Conservation (phyloP, 35 echinoderm and acorn worm genomes). For the Apostichopus parvimensis region DNA sequence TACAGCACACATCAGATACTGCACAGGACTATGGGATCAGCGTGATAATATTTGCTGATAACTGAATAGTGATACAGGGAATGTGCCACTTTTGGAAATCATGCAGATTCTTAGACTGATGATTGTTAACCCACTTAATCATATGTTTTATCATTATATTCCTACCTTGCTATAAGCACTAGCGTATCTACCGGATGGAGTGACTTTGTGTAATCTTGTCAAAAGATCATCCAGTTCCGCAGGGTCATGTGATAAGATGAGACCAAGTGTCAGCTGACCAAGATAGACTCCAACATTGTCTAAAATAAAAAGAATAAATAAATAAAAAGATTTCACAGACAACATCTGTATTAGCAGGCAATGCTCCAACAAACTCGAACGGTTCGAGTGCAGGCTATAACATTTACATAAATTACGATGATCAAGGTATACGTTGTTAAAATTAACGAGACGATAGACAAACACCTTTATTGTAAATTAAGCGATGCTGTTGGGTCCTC, state of each 20-base stretch:
- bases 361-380: too few relatives aligned
- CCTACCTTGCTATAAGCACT: constrained; percentile 39
- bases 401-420: too few relatives aligned
- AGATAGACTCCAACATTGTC: constrained; percentile 43
- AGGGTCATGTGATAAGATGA: constrained; percentile 43
- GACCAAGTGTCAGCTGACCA: constrained; percentile 28
- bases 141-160: not conserved
- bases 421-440: too few relatives aligned
- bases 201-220: constrained; percentile 44
- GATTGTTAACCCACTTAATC: too few relatives aligned
- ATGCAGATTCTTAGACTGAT: not conserved
- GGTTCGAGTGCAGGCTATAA: too few relatives aligned
- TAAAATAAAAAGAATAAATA: not conserved
- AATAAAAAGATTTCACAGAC: not conserved
- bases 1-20: too few relatives aligned
- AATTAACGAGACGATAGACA: too few relatives aligned
- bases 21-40: too few relatives aligned
- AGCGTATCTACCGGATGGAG: constrained; percentile 25
- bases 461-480: not conserved
- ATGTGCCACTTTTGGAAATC: too few relatives aligned
- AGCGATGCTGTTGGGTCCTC: too few relatives aligned
- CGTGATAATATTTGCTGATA: too few relatives aligned
- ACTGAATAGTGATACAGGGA: too few relatives aligned
- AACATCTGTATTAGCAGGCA: not conserved
- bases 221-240: constrained; percentile 27